Base-by-base conservation (phyloP, 2,113 vertebrate genomes). In the Mobula hypostoma region DNA sequence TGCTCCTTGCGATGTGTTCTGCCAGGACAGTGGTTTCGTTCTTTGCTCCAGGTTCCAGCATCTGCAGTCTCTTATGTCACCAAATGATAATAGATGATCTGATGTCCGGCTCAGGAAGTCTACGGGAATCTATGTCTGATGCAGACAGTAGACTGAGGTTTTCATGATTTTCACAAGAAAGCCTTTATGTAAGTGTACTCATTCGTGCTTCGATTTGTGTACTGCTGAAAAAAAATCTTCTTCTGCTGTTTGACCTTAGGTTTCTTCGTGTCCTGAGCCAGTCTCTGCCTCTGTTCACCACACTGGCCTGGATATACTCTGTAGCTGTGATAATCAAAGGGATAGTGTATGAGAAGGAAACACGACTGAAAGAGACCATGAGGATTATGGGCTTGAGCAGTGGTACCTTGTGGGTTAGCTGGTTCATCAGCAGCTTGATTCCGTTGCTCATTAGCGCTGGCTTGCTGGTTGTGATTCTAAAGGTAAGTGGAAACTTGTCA, bases 231-330 rank as follows among this genome's bases (percentile, higher is more conserved):
- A 72, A 72, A 2, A 66, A 72, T 14, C 40, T 94, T 29, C 74
- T n/a, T 94, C 24, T 80, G 6, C 0, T 12, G 0, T 12, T 40
- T 21, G 83, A 70, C 94, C 95, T 85, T 95, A 99, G 99, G 94
- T 99, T 99, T 96, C 96, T 99, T 94, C 97, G 98, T 7, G 97
- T 99, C 76, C 98, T 98, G 98, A 98, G 98, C 95, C 98, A 98
- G 48, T 99, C 98, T 56, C 98, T 99, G 98, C 99, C 99, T 0
- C 98, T 99, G 32, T 99, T 99, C 96, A 99, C 99, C 98, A 99
- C 98, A 0, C 95, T 99, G 95, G 99, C 99, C 61, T 99, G 99
- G 98, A 99, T 99, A 96, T 99, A 99, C 95, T 99, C 98, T 0
- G 99, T 99, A 95, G 98, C 99, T 32, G 97, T 99, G 94, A 99